These are phyloP conservation scores for Glaucidium brasilianum DNA, from an alignment of 2,113 vertebrate genomes.

Conservation along the genomic window DNA sequence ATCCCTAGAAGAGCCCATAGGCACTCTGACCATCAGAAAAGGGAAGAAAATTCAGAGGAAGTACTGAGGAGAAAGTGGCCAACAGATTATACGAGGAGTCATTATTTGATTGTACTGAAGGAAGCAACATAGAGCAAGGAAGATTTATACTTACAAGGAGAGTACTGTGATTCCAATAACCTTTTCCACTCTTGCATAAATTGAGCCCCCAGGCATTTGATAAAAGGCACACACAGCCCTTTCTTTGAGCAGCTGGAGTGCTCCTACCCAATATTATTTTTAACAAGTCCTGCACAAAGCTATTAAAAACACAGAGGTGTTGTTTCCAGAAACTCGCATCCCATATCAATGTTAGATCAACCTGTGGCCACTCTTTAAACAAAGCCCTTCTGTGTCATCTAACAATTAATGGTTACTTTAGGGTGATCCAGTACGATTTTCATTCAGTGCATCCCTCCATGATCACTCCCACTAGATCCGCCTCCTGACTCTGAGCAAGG, in stretches of 20 bases:
- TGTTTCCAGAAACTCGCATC: background rate
- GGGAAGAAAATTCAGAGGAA: background rate
- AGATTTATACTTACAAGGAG: background rate
- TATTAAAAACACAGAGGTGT: background rate
- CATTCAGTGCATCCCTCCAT: rapidly evolving
- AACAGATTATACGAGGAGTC: background rate
- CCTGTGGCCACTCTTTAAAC: background rate
- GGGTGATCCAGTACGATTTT: background rate
- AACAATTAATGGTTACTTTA: background rate
- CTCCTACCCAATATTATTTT: background rate
- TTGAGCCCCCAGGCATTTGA: slow-evolving; percentile 20
- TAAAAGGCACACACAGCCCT: background rate
- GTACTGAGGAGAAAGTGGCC: background rate
- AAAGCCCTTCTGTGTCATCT: background rate
- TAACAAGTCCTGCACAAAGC: background rate
- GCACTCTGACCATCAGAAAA: background rate
- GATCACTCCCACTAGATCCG: background rate
- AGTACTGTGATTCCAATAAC: slow-evolving; percentile 24
- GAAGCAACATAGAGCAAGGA: background rate
- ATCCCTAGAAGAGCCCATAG: background rate
- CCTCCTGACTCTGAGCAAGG: background rate
- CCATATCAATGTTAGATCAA: background rate
- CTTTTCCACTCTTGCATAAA: slow-evolving; percentile 34
- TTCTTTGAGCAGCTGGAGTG: background rate
- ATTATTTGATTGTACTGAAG: background rate